Evolutionary conservation across 2,113 vertebrate genomes (phyloP).

Genomic region (Podiceps cristatus): DNA sequence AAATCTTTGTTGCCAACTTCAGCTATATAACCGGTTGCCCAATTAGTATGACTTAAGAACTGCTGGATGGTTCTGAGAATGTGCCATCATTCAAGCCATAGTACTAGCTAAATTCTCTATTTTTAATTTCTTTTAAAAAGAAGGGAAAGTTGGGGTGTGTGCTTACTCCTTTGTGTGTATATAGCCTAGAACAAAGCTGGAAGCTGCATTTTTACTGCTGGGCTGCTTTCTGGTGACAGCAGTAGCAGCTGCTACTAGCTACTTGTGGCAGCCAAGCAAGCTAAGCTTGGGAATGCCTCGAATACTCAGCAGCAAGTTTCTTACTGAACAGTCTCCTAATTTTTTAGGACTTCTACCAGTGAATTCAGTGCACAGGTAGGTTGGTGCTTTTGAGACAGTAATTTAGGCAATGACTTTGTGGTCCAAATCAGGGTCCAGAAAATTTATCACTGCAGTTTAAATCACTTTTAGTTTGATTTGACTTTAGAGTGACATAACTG

Average conservation of each 20-base stretch:
- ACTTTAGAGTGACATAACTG: neutral
- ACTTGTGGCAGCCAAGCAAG: neutral
- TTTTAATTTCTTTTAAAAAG: neutral
- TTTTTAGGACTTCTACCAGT: neutral
- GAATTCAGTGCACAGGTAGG: neutral
- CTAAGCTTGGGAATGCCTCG: neutral
- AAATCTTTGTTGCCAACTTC: neutral
- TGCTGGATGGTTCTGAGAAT: neutral
- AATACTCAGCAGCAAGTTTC: neutral
- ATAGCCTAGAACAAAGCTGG: neutral
- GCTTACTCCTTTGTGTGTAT: neutral
- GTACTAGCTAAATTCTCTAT: accelerated
- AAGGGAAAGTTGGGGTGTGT: neutral
- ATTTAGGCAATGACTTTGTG: neutral
- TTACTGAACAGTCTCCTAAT: neutral
- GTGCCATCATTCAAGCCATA: neutral
- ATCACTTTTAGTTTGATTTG: neutral
- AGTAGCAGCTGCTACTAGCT: neutral
- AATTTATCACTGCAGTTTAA: neutral
- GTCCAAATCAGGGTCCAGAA: neutral
- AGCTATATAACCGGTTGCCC: neutral
- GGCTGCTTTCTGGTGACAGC: neutral
- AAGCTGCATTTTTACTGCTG: neutral
- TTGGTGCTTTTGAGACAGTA: neutral
- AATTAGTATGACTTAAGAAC: neutral